Percentiles rank a stretch among this genome's conserved stretches.
Evolutionary conservation across 2,113 vertebrate genomes (phyloP).

Genomic region (Laterallus jamaicensis): DNA sequence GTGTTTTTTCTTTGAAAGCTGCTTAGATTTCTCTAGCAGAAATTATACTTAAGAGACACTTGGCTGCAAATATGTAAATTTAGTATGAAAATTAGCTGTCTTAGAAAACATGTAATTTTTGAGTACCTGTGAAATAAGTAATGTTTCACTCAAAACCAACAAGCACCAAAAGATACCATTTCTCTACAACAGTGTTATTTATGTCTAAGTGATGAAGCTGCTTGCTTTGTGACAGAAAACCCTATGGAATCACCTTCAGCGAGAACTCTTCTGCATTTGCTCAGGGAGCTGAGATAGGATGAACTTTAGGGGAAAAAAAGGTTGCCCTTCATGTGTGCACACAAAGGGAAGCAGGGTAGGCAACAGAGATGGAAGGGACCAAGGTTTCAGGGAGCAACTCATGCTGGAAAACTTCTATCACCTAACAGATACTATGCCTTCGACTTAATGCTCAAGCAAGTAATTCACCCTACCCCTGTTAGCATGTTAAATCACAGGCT

Average conservation of each 20-base stretch:
- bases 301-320: neutral
- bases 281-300: neutral
- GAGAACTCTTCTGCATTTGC: neutral
- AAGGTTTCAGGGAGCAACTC: neutral
- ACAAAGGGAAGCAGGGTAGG: neutral
- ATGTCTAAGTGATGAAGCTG: neutral
- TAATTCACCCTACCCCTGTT: neutral
- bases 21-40: neutral
- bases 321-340: neutral
- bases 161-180: neutral
- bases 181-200: neutral
- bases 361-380: neutral
- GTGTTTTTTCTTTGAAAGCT: neutral
- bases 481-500: neutral
- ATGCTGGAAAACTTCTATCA: neutral
- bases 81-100: neutral
- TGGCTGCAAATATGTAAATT: neutral
- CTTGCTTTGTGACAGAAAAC: fast-evolving
- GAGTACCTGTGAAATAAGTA: neutral
- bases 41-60: neutral
- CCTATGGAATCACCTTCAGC: neutral
- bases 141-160: neutral
- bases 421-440: neutral
- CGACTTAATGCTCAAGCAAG: neutral
- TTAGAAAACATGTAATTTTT: neutral